Conservation (phyloP, 1,140 invertebrate genomes). For the Ceratina australensis region DNA sequence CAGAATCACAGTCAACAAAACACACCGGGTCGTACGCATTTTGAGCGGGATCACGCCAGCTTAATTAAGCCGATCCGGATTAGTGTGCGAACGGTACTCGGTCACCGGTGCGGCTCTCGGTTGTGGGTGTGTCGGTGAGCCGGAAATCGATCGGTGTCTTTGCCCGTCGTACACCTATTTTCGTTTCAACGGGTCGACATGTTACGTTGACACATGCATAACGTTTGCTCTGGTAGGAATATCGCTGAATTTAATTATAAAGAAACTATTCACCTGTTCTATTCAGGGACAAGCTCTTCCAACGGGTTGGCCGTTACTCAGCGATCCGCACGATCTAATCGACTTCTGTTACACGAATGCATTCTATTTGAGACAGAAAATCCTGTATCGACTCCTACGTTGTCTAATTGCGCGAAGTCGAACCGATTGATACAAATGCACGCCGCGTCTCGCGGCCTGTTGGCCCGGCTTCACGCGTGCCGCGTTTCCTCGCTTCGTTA, state of each 20-base stretch:
- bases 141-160: slow-evolving; percentile 46
- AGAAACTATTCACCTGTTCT: no score
- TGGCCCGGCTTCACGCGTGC: slow-evolving; percentile 1
- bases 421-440: no score
- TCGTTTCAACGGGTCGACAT: slow-evolving; percentile 16
- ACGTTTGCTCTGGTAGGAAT: no score
- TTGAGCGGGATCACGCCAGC: slow-evolving; percentile 9
- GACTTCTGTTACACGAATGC: no score
- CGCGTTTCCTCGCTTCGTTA: not conserved
- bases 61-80: slow-evolving; percentile 18
- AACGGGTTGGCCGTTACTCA: no score
- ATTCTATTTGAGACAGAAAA: no score
- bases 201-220: not conserved
- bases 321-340: no score
- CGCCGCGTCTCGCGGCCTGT: not conserved
- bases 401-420: no score
- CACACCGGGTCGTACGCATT: not conserved
- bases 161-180: slow-evolving; percentile 18
- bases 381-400: no score
- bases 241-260: no score
- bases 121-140: not conserved
- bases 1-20: slow-evolving; percentile 7
- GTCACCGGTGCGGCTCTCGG: not conserved
- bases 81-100: slow-evolving; percentile 7
- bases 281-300: no score